A percentile compares a stretch with the other conserved stretches of the same genome.
These are phyloP conservation scores for Scolopax bukidnonensis DNA, from an alignment of 2,797 vertebrate genomes.

Conservation along the genomic window DNA sequence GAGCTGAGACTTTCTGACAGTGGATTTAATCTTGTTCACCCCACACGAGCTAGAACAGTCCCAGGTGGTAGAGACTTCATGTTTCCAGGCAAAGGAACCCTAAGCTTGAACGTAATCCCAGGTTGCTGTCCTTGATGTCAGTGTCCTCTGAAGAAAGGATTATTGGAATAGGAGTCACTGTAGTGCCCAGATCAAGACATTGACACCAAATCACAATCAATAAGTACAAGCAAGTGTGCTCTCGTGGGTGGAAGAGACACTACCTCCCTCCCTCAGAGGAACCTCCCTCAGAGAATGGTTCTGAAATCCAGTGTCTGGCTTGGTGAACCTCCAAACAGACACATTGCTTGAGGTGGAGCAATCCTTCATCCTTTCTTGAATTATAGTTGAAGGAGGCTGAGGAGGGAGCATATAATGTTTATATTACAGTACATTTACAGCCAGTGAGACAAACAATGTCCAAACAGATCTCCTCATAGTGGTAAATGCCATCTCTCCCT, in stretches of 20 bases:
- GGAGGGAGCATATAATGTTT: not conserved
- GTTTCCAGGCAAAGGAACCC: not conserved
- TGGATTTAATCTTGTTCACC: not conserved
- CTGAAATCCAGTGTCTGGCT: not conserved
- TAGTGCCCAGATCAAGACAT: not conserved
- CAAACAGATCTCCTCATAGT: not conserved
- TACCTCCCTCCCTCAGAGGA: accelerated
- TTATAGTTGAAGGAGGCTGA: not conserved
- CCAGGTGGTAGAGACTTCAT: not conserved
- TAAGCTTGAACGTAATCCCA: not conserved
- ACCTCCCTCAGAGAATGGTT: not conserved
- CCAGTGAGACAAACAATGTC: not conserved
- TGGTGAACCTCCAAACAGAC: not conserved
- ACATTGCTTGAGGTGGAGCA: not conserved
- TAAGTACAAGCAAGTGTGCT: not conserved
- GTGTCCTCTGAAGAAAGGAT: not conserved
- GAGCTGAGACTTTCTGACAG: not conserved
- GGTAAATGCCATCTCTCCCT: not conserved
- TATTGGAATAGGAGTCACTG: not conserved
- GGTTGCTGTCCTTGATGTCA: not conserved
- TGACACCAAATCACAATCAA: not conserved
- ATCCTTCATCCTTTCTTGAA: not conserved
- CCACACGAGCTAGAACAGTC: not conserved
- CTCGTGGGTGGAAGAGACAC: no score
- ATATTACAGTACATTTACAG: not conserved